Base-by-base conservation (phyloP, 2,888 invertebrate species). In the Agrochola lota region DNA sequence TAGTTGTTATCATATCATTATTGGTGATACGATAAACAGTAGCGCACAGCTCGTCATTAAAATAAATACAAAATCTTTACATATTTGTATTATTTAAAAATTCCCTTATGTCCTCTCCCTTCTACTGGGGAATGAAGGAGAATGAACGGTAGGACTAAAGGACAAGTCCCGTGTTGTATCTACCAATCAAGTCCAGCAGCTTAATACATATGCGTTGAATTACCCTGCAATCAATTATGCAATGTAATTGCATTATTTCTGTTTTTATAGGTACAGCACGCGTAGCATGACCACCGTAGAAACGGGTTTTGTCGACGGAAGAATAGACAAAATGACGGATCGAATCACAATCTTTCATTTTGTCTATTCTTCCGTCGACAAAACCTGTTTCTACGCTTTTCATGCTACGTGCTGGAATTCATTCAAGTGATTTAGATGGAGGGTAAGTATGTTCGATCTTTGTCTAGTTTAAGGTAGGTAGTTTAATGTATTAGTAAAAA, bases 21-120 rank as follows among this genome's bases (percentile, higher is more conserved):
- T 59, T 78, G 63, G 71, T 80, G 77, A 81, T 80, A 86, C 66
- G 43, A 79, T 71, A 73, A 67, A 80, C 55, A 71, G 70, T 77
- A 86, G 82, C 75, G 73, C 80, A 78, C 77, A 83, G 85, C 72
- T 87, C 71, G 60, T 79, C 64, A 81, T 64, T 87, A 77, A 83
- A 80, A 74, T 81, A 74, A 81, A 76, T 72, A 57, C 12, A 46
- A 35, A 74, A 60, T 55, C 7, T 49, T n/a, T 59, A 70, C 35
- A 2, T 77, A 11, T 57, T 77, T 60, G 20, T 83, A 55, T 83
- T 80, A 78, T 78, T 86, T 80, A 4, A 20, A 70, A 55, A 49
- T 20, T n/a, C 7, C 3, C 40, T 0, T 57, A 57, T n/a, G 11
- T 55, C 23, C 8, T 26, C 3, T 77, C 12, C 9, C 12, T 35